phyloP scores from a whole-genome alignment of 2,888 invertebrate species.

The Ferrisia virgata region DNA sequence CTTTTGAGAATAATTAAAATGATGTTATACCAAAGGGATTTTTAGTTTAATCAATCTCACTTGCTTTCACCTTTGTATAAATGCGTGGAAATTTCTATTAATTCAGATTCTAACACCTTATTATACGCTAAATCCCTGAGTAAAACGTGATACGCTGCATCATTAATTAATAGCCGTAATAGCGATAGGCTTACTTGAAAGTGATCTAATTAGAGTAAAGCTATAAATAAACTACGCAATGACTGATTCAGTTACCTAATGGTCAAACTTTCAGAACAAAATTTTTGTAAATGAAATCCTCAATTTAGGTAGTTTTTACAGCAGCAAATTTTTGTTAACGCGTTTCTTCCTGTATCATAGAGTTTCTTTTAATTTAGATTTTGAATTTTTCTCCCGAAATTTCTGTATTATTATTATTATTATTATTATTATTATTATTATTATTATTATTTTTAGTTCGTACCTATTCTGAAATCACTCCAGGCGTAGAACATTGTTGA shows the following conservation, averaged over 20 bases:
- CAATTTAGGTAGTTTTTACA: too few relatives aligned
- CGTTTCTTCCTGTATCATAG: not conserved
- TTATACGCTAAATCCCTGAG: not conserved
- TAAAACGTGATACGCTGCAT: not conserved
- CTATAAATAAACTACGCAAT: too few relatives aligned
- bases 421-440: too few relatives aligned
- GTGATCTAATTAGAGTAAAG: not conserved
- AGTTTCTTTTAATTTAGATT: not conserved
- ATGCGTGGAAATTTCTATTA: not conserved
- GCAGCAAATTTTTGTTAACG: not conserved
- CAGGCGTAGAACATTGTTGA: not conserved
- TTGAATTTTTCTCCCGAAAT: too few relatives aligned
- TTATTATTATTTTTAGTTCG: too few relatives aligned
- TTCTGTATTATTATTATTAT: not conserved
- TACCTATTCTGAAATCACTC: not conserved
- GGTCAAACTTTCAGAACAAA: not conserved
- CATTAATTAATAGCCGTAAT: not conserved
- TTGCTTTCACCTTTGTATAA: not conserved
- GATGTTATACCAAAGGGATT: not conserved
- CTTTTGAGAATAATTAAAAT: not conserved
- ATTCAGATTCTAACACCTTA: not conserved
- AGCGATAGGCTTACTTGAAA: not conserved
- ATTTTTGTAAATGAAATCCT: not conserved
- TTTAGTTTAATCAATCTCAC: not conserved
- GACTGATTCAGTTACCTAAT: not conserved